Evolutionary conservation across 2,113 vertebrate species (phyloP), one percentile per base, ranked within the genome.

Genomic region (Cavia porcellus): DNA sequence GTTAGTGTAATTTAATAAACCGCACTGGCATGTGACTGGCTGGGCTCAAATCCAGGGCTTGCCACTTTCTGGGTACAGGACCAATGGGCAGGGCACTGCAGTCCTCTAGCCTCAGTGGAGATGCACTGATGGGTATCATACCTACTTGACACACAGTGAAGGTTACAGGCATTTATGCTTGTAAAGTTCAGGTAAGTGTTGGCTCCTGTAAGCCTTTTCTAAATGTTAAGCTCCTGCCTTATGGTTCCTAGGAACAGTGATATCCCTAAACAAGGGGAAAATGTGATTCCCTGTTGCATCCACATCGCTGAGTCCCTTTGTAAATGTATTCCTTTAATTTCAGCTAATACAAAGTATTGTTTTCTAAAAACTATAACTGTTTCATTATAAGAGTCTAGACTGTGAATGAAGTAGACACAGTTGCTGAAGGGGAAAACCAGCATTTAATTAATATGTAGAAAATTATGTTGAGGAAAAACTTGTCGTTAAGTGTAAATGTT

Each of bases 401-500:
- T 94, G 70, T 94, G 61, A 93, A 95, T 89, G 94, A 98, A 98
- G 57, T 86, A 38, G 93, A 92, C 62, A 90, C 55, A 84, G 17
- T 94, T 88, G 70, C 92, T 95, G 50, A 87, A 75, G 32, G 45
- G 35, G 7, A 45, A 94, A 96, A 95, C 86, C 52, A 62, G 75
- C 38, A 22, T 97, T 98, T 98, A 98, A 97, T 98, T 98, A 98
- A 98, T 96, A 97, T 68, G 90, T 77, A 86, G 70, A 95, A 98
- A 98, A 98, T 95, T 22, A 55, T 89, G 25, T 85, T 84, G 92
- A 95, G 92, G 94, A n/a, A 96, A 94, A 98, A 93, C 86, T 97
- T 97, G 80, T 95, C 96, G 96, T 97, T 98, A 97, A 98, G 96
- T 81, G 90, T 94, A 96, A 96, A 96, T 98, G 96, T 98, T 98